phyloP scores from a whole-genome alignment of 2,888 invertebrate species.

The Venusia cambrica region DNA sequence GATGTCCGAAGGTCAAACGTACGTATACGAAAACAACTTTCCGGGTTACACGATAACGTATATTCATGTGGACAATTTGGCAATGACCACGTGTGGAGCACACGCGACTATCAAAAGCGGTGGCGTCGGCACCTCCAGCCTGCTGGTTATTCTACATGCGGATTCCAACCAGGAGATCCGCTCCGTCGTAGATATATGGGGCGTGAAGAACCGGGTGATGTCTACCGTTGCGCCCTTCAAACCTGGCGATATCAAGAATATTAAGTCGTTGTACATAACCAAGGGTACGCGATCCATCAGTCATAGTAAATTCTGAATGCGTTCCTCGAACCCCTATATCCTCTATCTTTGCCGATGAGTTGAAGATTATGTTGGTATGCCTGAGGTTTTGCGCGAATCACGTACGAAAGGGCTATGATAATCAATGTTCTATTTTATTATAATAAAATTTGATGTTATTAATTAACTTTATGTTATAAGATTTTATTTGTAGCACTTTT shows the following conservation, averaged over 20 bases:
- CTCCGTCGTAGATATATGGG: conserved; percentile 68
- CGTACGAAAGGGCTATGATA: too few species aligned
- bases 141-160: conserved; percentile 59
- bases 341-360: too few species aligned
- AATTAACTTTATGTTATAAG: too few species aligned
- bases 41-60: conserved; percentile 57
- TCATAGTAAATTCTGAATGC: too few species aligned
- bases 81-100: conserved; percentile 59
- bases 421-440: too few species aligned
- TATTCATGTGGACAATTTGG: conserved; percentile 63
- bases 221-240: too few species aligned
- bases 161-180: conserved; percentile 57
- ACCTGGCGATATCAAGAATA: too few species aligned
- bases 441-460: too few species aligned
- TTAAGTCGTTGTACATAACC: conserved; percentile 47
- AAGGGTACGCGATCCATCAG: conserved; percentile 46
- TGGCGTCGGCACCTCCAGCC: conserved; percentile 49
- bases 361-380: too few species aligned
- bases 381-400: too few species aligned
- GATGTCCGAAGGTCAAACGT: conserved; percentile 57
- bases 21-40: conserved; percentile 66
- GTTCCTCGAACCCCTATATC: too few species aligned
- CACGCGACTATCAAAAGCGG: conserved; percentile 52
- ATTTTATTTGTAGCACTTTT: too few species aligned
- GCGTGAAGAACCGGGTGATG: conserved; percentile 33